phyloP scores from a whole-genome alignment of 2,797 vertebrate species.

The Menidia menidia region DNA sequence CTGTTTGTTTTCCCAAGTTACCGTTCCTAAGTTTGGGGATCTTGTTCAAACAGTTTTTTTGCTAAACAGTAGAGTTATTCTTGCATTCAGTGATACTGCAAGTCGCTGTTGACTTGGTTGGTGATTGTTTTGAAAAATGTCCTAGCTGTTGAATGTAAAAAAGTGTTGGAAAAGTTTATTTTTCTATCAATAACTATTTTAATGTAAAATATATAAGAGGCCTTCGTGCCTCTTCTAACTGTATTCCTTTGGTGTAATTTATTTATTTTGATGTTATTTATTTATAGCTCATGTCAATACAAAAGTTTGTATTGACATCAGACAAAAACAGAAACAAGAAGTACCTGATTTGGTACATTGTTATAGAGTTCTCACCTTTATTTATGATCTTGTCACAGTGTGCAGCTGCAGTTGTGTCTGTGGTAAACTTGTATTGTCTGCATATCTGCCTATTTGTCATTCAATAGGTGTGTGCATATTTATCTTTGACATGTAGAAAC shows the following conservation, averaged over 20 bases:
- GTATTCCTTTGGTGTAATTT: neutral
- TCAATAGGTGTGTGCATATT: conserved; percentile 12
- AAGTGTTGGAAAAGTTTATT: neutral
- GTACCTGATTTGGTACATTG: neutral
- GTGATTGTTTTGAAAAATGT: neutral
- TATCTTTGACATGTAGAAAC: conserved; percentile 36
- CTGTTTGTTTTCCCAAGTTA: no score
- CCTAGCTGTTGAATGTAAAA: no score
- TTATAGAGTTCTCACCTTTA: neutral
- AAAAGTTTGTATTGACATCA: neutral
- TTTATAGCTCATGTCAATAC: neutral
- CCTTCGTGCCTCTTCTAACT: neutral
- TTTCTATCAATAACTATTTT: neutral
- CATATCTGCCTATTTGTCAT: conserved; percentile 28
- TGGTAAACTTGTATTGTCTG: conserved; percentile 14
- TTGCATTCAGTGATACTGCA: neutral
- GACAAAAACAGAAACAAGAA: conserved; percentile 5
- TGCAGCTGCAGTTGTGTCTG: neutral
- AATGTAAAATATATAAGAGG: neutral
- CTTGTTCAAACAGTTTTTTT: neutral
- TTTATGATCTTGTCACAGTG: neutral
- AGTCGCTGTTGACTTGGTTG: neutral
- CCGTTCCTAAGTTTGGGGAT: neutral
- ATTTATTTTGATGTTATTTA: neutral
- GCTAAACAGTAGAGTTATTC: neutral